A percentile compares a stretch with the other conserved stretches of the same genome.
These are phyloP conservation scores for Ceratitis capitata DNA, from an alignment of 1,140 invertebrate genomes.

Conservation along the genomic window DNA sequence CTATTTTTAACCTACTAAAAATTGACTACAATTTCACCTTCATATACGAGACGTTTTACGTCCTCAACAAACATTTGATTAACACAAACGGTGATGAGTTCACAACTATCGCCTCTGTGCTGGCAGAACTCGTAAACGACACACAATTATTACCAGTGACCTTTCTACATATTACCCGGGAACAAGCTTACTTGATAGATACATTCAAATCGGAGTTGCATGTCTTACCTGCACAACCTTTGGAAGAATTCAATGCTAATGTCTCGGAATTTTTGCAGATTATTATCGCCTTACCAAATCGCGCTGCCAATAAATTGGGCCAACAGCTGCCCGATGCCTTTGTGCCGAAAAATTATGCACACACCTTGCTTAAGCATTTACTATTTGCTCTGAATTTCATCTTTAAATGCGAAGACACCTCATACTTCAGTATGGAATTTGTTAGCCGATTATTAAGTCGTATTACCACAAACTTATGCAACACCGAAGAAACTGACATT, in stretches of 20 bases:
- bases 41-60: constrained; percentile 48
- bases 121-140: constrained; percentile 48
- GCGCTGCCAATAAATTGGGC: constrained; percentile 74
- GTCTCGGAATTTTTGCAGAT: constrained; percentile 69
- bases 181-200: constrained; percentile 47
- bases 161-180: constrained; percentile 51
- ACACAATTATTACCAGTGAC: constrained; percentile 49
- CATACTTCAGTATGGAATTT: constrained; percentile 65
- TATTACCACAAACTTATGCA: constrained; percentile 68
- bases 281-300: constrained; percentile 73
- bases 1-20: constrained; percentile 57
- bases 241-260: constrained; percentile 52
- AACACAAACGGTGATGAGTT: background rate
- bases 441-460: constrained; percentile 72
- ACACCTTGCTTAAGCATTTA: constrained; percentile 71
- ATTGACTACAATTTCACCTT: constrained; percentile 55
- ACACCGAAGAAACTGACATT: constrained; percentile 46
- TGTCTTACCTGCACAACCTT: constrained; percentile 47
- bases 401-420: constrained; percentile 52
- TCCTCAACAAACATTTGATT: constrained; percentile 44
- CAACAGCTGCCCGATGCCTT: constrained; percentile 70
- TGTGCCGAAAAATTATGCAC: constrained; percentile 69
- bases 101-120: background rate
- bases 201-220: constrained; percentile 50
- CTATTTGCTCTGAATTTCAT: constrained; percentile 70